These are phyloP conservation scores for Brachionichthys hirsutus DNA, from an alignment of 2,113 vertebrate genomes.

Conservation along the genomic window DNA sequence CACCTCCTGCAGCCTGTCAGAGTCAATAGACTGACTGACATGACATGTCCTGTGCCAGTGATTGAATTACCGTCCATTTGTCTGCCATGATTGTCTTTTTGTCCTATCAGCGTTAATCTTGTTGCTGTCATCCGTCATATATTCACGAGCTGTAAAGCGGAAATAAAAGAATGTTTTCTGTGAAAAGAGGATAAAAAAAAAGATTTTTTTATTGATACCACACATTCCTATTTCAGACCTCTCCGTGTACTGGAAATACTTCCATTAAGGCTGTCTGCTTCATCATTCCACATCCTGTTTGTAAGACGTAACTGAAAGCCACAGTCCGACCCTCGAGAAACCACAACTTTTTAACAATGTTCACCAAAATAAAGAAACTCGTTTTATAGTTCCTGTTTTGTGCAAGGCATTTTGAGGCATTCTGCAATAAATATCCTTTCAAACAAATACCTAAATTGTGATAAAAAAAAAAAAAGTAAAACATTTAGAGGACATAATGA, in stretches of 20 bases:
- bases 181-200: background rate
- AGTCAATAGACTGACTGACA: conserved; percentile 74
- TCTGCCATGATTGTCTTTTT: conserved; percentile 71
- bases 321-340: conserved; percentile 15
- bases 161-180: conserved; percentile 13
- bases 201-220: too few species aligned
- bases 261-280: too few species aligned
- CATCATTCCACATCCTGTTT: conserved; percentile 19
- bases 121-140: conserved; percentile 33
- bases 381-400: conserved; percentile 1
- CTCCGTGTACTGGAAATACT: background rate
- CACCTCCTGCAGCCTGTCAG: conserved; percentile 61
- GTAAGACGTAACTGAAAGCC: conserved; percentile 24
- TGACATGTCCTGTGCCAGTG: conserved; percentile 70
- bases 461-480: background rate
- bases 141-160: conserved; percentile 31
- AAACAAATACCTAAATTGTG: background rate
- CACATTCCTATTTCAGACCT: too few species aligned
- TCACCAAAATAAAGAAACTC: background rate
- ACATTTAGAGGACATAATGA: background rate
- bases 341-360: conserved; percentile 8
- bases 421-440: background rate
- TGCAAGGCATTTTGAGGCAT: background rate
- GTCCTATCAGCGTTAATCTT: conserved; percentile 66
- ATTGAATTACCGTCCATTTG: conserved; percentile 76